phyloP scores from a whole-genome alignment of 2,113 vertebrate genomes.

The Hypomesus transpacificus region DNA sequence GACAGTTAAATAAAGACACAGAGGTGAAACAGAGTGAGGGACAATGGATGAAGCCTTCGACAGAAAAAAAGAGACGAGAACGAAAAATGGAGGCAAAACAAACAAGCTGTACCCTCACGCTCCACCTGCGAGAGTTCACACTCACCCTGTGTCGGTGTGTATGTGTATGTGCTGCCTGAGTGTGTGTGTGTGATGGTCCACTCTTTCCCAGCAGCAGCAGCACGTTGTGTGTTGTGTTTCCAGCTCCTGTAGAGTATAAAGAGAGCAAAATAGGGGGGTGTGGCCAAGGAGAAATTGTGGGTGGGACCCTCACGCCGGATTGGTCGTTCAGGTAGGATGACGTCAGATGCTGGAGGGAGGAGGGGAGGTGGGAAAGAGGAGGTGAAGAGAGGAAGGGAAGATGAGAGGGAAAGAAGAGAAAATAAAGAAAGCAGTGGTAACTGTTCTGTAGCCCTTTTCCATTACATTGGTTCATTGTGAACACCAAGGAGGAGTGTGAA shows the following conservation, averaged over 20 bases:
- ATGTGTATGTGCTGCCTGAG: conserved; percentile 20
- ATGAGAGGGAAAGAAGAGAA: not conserved
- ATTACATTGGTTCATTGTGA: not conserved
- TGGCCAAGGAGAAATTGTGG: conserved; percentile 30
- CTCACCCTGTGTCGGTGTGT: conserved; percentile 34
- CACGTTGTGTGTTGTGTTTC: conserved; percentile 43
- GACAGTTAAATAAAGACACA: conserved; percentile 3
- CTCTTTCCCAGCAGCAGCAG: conserved; percentile 42
- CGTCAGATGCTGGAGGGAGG: conserved; percentile 16
- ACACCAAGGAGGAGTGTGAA: not conserved
- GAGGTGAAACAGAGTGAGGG: conserved; percentile 14
- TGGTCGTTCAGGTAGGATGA: conserved; percentile 36
- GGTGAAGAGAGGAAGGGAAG: not conserved
- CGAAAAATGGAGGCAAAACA: conserved; percentile 50
- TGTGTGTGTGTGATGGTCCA: conserved; percentile 20
- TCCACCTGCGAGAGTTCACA: conserved; percentile 10
- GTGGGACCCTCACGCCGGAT: conserved; percentile 23
- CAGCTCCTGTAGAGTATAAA: conserved; percentile 40
- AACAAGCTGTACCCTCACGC: not conserved
- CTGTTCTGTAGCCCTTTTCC: not conserved
- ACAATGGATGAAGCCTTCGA: conserved; percentile 19
- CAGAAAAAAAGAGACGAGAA: conserved; percentile 45
- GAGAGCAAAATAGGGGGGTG: conserved; percentile 27
- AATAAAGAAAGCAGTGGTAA: conserved; percentile 6
- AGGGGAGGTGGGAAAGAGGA: not conserved